These are phyloP conservation scores for Lordiphosa mommai DNA, from an alignment of 1,140 invertebrate genomes.

Conservation along the genomic window DNA sequence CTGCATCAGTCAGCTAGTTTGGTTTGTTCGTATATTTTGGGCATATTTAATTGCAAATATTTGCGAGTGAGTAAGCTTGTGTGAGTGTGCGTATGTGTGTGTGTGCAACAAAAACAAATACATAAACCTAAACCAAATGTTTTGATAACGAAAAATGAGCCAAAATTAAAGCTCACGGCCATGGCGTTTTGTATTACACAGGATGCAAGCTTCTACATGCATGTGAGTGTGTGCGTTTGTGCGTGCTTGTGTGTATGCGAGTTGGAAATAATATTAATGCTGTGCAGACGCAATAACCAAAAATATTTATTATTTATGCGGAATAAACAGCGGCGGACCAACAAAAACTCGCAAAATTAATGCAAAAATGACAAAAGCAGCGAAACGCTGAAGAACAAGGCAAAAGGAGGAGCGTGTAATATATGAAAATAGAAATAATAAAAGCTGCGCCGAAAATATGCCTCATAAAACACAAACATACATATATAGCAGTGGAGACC, in stretches of 20 bases:
- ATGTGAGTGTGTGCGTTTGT: constrained; percentile 3
- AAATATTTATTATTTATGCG: constrained; percentile 78
- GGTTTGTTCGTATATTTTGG: constrained; percentile 30
- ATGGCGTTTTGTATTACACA: constrained; percentile 44
- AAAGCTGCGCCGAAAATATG: constrained; percentile 30
- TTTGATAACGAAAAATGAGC: constrained; percentile 76
- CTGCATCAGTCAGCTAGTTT: constrained; percentile 4
- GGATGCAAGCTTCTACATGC: constrained; percentile 39
- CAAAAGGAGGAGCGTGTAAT: constrained; percentile 36
- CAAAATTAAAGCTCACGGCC: constrained; percentile 73
- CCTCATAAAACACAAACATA: constrained; percentile 42
- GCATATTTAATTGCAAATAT: constrained; percentile 76
- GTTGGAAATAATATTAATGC: constrained; percentile 70
- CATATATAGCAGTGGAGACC: constrained; percentile 16
- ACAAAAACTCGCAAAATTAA: constrained; percentile 64
- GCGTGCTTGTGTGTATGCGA: constrained; percentile 13
- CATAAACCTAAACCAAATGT: constrained; percentile 47
- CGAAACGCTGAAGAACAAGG: constrained; percentile 17
- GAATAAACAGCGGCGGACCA: constrained; percentile 67
- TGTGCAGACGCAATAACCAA: constrained; percentile 75
- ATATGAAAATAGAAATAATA: constrained; percentile 45
- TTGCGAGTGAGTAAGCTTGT: constrained; percentile 31
- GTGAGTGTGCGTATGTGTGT: constrained; percentile 9
- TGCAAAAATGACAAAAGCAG: constrained; percentile 76
- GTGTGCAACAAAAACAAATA: constrained; percentile 59